These are phyloP conservation scores for Noctua fimbriata DNA, from an alignment of 2,888 invertebrate species.

Conservation along the genomic window DNA sequence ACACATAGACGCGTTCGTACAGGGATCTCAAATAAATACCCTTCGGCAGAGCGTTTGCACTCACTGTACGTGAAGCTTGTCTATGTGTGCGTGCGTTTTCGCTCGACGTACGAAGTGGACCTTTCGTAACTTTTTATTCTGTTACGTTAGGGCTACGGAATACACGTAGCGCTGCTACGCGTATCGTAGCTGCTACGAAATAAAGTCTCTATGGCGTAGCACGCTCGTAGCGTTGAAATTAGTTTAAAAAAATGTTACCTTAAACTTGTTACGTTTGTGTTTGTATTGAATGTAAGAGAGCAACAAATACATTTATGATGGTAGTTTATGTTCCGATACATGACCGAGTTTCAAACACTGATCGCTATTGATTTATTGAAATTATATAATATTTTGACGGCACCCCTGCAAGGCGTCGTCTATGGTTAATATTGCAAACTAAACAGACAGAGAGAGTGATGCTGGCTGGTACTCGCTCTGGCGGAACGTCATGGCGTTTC, in stretches of 20 bases:
- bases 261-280: neutral
- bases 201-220: slow-evolving; percentile 53
- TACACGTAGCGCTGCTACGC: slow-evolving; percentile 50
- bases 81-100: neutral
- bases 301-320: neutral
- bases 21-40: neutral
- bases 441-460: too few species aligned
- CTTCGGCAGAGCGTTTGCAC: neutral
- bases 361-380: neutral
- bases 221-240: slow-evolving; percentile 36
- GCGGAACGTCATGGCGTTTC: too few species aligned
- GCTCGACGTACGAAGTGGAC: rapidly evolving
- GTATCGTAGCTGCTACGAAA: slow-evolving; percentile 50
- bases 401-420: too few species aligned
- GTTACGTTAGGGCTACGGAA: slow-evolving; percentile 21
- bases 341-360: neutral
- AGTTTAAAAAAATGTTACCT: slow-evolving; percentile 37
- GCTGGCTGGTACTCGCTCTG: too few species aligned
- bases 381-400: too few species aligned
- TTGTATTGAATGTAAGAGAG: neutral
- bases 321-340: neutral
- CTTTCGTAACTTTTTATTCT: neutral
- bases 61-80: too few species aligned
- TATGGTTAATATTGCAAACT: too few species aligned
- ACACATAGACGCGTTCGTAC: neutral